These are phyloP conservation scores for Silurus meridionalis DNA, from an alignment of 2,113 vertebrate genomes.

Conservation along the genomic window DNA sequence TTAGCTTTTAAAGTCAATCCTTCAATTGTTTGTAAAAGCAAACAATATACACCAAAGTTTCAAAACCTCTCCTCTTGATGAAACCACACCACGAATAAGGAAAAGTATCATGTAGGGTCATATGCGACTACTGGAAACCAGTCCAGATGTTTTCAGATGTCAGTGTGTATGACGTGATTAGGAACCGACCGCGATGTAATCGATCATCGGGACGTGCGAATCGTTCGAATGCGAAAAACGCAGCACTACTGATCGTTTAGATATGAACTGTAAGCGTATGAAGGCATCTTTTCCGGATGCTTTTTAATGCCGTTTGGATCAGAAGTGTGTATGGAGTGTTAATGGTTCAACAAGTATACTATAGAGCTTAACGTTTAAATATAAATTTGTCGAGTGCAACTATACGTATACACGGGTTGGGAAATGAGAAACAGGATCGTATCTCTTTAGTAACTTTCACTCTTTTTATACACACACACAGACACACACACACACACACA, in stretches of 20 bases:
- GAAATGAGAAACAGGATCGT: conserved; percentile 11
- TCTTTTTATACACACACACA: background rate
- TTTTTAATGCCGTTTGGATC: background rate
- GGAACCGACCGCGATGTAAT: background rate
- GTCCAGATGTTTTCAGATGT: background rate
- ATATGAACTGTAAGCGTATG: background rate
- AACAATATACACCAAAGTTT: background rate
- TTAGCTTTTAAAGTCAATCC: background rate
- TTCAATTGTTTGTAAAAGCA: background rate
- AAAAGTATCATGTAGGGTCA: background rate
- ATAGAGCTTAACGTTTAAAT: background rate
- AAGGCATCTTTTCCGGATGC: background rate
- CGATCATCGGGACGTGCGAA: background rate
- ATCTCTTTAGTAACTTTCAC: conserved; percentile 30
- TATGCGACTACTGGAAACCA: background rate
- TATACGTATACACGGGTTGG: background rate
- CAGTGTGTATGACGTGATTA: background rate
- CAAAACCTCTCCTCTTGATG: background rate
- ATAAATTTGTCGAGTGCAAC: background rate
- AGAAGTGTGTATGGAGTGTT: background rate
- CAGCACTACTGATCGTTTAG: background rate
- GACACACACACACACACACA: conserved; percentile 47
- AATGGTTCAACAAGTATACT: background rate
- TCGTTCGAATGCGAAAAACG: background rate
- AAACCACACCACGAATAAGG: background rate